phyloP scores from a whole-genome alignment of 2,888 invertebrate species.

The Lepidochrysops patricia region DNA sequence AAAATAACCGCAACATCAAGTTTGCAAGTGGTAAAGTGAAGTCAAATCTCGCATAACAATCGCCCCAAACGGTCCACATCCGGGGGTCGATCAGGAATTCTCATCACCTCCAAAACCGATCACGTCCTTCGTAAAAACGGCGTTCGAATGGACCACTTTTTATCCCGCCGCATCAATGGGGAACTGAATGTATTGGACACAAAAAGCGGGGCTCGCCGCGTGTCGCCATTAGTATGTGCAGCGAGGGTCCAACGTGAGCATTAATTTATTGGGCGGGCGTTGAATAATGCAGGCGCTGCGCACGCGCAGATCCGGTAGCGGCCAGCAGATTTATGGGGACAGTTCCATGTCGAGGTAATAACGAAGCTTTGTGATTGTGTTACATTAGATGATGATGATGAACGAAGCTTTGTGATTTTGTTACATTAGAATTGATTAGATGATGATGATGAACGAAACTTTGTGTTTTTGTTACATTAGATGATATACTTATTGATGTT shows the following conservation, averaged over 20 bases:
- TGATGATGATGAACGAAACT: no score
- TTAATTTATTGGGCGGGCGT: conserved; percentile 69
- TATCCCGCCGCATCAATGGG: conserved; percentile 60
- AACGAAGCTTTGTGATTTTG: no score
- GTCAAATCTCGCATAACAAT: conserved; percentile 19
- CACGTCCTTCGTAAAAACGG: conserved; percentile 58
- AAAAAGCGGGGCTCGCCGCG: conserved; percentile 63
- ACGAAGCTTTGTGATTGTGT: not conserved
- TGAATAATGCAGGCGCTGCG: conserved; percentile 55
- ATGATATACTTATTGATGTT: no score
- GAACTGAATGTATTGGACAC: conserved; percentile 52
- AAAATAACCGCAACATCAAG: not conserved
- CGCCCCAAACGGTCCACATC: conserved; percentile 20
- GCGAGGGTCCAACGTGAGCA: conserved; percentile 59
- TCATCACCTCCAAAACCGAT: conserved; percentile 49
- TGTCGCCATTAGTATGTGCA: conserved; percentile 70
- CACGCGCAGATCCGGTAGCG: conserved; percentile 43
- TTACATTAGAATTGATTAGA: no score
- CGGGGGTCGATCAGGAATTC: conserved; percentile 46
- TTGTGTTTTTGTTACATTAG: no score
- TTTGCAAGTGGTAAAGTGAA: not conserved
- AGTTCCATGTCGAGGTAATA: conserved; percentile 10
- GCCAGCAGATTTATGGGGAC: conserved; percentile 20
- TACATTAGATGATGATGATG: no score
- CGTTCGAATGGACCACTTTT: conserved; percentile 43